A percentile compares a stretch with the other conserved stretches of the same genome.
phyloP scores from a whole-genome alignment of 2,797 vertebrate species.

The Gymnoscopelus microlampas region DNA sequence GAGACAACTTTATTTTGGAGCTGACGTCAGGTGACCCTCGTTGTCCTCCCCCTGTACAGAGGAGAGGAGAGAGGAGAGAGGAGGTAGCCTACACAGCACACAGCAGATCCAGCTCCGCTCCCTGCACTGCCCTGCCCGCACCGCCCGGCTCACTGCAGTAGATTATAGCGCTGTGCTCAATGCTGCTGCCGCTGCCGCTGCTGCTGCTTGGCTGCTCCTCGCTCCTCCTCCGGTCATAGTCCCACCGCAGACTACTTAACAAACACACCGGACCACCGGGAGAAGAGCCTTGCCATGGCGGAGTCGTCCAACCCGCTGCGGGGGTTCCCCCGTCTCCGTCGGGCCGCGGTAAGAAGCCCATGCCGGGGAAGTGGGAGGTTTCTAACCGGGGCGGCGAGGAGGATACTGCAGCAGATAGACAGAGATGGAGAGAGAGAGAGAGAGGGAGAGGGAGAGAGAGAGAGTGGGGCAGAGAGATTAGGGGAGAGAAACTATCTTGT shows the following conservation, averaged over 20 bases:
- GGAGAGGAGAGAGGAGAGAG: constrained; percentile 8
- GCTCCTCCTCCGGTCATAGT: constrained; percentile 59
- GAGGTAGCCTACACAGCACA: not conserved
- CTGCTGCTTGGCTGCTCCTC: constrained; percentile 46
- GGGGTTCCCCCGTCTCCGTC: constrained; percentile 87
- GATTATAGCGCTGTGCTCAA: constrained; percentile 23
- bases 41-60: constrained; percentile 37
- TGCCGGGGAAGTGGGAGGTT: constrained; percentile 49
- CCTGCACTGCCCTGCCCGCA: constrained; percentile 15
- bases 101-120: constrained; percentile 2
- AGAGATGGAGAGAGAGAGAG: not conserved
- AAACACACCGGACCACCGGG: constrained; percentile 22
- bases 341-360: constrained; percentile 88
- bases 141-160: constrained; percentile 64
- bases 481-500: constrained; percentile 2
- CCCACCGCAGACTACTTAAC: constrained; percentile 68
- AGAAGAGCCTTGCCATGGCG: constrained; percentile 81
- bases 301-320: constrained; percentile 87
- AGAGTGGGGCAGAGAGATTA: not conserved
- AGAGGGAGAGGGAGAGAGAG: not conserved
- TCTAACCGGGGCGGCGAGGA: constrained; percentile 65
- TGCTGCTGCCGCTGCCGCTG: constrained; percentile 46
- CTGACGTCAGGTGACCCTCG: constrained; percentile 63
- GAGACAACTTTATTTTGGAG: constrained; percentile 11
- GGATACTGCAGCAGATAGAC: constrained; percentile 69